Percentiles rank a stretch among this genome's conserved stretches.
Evolutionary conservation across 2,888 invertebrate species (phyloP).

Genomic region (Limnephilus lunatus): DNA sequence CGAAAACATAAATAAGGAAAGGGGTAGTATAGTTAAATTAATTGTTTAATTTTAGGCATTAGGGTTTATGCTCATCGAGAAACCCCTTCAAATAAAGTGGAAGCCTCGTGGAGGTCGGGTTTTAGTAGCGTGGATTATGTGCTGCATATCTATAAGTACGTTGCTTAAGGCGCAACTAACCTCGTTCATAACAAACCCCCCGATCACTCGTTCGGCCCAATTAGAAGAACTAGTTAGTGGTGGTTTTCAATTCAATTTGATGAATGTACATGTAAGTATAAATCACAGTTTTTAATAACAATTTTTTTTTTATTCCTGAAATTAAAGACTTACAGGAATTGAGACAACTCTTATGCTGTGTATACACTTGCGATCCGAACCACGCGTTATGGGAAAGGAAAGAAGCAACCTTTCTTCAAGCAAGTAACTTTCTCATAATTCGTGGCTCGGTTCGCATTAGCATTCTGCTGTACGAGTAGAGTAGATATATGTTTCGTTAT

Average conservation of each 20-base stretch:
- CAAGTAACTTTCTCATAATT: no score
- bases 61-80: constrained; percentile 5
- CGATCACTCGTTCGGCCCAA: not conserved
- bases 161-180: constrained; percentile 40
- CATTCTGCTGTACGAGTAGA: no score
- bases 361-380: no score
- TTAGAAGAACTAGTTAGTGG: constrained; percentile 16
- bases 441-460: no score
- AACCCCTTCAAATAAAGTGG: not conserved
- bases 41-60: not conserved
- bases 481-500: not conserved
- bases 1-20: no score
- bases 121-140: constrained; percentile 40
- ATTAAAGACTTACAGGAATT: no score
- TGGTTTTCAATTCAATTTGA: not conserved
- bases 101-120: not conserved
- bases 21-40: not conserved
- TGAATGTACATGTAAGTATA: not conserved
- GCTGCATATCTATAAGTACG: constrained; percentile 39
- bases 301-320: no score
- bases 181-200: constrained; percentile 40
- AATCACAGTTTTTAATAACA: no score
- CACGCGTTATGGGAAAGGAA: no score
- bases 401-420: no score
- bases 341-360: no score